Evolutionary conservation across 2,797 vertebrate genomes (phyloP).

Genomic region (Bradypus variegatus): DNA sequence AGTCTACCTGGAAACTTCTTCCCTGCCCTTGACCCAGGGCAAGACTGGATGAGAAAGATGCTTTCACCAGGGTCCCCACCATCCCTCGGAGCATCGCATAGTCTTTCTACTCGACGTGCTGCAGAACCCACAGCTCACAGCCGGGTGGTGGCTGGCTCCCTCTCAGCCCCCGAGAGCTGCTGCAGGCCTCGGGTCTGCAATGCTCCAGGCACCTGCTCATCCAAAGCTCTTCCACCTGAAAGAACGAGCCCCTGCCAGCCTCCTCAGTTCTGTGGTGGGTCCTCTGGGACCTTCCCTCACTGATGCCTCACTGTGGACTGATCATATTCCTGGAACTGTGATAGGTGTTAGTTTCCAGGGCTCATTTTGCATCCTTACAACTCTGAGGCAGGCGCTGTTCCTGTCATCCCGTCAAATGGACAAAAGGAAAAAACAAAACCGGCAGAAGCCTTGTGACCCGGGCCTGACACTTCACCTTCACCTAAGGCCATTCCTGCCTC

Average conservation of each 20-base stretch:
- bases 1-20: neutral
- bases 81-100: no score
- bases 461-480: accelerated
- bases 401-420: accelerated
- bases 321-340: accelerated
- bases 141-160: accelerated
- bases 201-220: neutral
- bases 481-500: neutral
- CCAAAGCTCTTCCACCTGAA: neutral
- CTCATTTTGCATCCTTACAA: no score
- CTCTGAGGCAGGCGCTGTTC: no score
- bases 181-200: no score
- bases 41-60: accelerated
- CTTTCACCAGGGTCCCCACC: neutral
- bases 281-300: no score
- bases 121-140: neutral
- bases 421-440: no score
- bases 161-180: neutral
- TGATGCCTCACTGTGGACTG: accelerated
- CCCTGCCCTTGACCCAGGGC: neutral
- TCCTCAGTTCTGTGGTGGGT: neutral
- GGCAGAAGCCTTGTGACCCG: neutral
- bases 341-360: accelerated
- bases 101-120: accelerated
- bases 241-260: no score